Evolutionary conservation across 2,888 invertebrate species (phyloP).

Genomic region (Mythimna lalbum): DNA sequence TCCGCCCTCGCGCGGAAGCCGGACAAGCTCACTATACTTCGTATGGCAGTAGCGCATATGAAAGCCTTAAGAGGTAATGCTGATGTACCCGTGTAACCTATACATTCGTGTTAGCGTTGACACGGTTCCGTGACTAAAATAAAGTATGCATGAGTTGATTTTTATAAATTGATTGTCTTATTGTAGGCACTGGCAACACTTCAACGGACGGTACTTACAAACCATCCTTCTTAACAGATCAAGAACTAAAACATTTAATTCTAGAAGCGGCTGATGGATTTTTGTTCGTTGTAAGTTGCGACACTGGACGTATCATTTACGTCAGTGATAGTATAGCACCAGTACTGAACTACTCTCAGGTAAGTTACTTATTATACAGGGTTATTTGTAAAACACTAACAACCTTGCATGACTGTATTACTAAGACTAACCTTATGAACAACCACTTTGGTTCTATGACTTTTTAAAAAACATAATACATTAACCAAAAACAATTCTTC

Average conservation of each 20-base stretch:
- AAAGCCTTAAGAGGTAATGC: constrained; percentile 97
- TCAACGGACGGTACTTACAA: constrained; percentile 99
- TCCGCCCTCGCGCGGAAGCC: constrained; percentile 99
- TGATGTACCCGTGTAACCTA: not conserved
- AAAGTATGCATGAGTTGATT: constrained; percentile 7
- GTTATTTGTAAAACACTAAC: too few species aligned
- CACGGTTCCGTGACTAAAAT: not conserved
- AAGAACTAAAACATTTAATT: constrained; percentile 99
- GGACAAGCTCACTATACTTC: constrained; percentile 99
- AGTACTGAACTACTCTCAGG: constrained; percentile 98
- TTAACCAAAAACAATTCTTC: too few species aligned
- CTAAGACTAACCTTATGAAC: too few species aligned
- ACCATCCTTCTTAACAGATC: constrained; percentile 99
- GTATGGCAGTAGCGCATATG: constrained; percentile 99
- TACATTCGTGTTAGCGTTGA: not conserved
- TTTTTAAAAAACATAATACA: too few species aligned
- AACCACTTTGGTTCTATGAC: too few species aligned
- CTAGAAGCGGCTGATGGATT: constrained; percentile 99
- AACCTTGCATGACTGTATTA: too few species aligned
- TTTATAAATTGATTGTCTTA: constrained; percentile 12
- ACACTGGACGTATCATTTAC: constrained; percentile 99
- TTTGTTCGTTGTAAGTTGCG: constrained; percentile 98
- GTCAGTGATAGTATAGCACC: constrained; percentile 99
- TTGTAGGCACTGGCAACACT: constrained; percentile 98
- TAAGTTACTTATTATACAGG: constrained; percentile 70